Conservation (phyloP, 2,113 vertebrate species). For the Turnix velox region DNA sequence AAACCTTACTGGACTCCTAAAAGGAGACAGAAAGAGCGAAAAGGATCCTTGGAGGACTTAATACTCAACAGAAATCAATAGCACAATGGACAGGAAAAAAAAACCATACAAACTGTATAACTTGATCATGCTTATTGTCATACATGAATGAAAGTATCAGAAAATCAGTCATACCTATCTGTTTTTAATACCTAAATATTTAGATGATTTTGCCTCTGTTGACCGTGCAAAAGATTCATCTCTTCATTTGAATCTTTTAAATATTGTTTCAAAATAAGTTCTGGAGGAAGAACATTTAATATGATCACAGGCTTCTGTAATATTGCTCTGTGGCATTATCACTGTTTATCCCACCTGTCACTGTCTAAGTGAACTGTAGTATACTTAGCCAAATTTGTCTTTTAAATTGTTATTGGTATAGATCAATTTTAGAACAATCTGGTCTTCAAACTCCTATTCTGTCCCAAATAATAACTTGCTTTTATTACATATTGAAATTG, state of each 20-base stretch:
- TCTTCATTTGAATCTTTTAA: background rate
- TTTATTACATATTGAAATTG: background rate
- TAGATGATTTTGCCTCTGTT: background rate
- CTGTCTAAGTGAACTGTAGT: background rate
- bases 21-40: background rate
- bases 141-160: background rate
- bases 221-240: background rate
- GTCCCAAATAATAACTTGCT: background rate
- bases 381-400: background rate
- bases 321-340: background rate
- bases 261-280: background rate
- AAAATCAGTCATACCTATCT: background rate
- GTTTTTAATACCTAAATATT: background rate
- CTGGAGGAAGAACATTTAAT: background rate
- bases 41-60: background rate
- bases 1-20: background rate
- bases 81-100: accelerated
- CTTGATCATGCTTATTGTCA: background rate
- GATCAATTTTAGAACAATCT: background rate
- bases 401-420: background rate
- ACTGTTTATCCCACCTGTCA: background rate
- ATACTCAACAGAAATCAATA: background rate
- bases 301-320: background rate
- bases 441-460: background rate
- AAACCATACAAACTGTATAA: background rate